phyloP scores from a whole-genome alignment of 2,797 vertebrate species.

The Thamnophis elegans region DNA sequence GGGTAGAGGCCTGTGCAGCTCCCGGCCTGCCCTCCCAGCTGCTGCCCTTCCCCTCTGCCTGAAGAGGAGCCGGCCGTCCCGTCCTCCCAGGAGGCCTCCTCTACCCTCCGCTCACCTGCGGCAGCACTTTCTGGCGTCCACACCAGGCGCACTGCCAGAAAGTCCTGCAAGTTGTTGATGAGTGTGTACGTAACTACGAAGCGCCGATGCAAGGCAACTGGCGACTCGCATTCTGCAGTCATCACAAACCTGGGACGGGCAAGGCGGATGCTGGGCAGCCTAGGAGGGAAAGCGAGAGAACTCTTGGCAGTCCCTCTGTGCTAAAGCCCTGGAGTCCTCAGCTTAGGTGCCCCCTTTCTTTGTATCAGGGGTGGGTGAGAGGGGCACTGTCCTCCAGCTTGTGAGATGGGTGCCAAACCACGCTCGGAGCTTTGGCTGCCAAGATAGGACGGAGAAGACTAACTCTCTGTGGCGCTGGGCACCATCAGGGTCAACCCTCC shows the following conservation, averaged over 20 bases:
- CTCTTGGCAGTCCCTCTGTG: background rate
- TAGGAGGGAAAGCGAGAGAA: background rate
- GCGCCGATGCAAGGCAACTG: constrained; percentile 78
- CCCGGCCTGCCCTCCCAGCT: background rate
- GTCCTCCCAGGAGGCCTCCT: fast-evolving
- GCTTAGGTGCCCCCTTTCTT: background rate
- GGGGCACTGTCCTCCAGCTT: background rate
- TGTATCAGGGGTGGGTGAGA: background rate
- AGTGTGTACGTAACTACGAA: constrained; percentile 90
- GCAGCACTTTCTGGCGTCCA: constrained; percentile 84
- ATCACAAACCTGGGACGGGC: constrained; percentile 88
- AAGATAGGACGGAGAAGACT: background rate
- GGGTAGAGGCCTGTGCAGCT: background rate
- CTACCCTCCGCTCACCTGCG: constrained; percentile 64
- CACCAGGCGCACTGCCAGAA: constrained; percentile 87
- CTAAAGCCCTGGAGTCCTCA: background rate
- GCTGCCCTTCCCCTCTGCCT: background rate
- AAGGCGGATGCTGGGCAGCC: constrained; percentile 82
- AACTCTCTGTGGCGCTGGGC: background rate
- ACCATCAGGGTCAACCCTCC: background rate
- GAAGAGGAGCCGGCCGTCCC: background rate
- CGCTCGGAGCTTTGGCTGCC: background rate
- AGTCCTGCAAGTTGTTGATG: constrained; percentile 93
- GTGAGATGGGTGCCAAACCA: background rate
- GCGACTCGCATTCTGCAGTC: constrained; percentile 86